Percentiles rank a stretch among this genome's conserved stretches.
Conservation (phyloP, 1,140 invertebrate species). For the Maconellicoccus hirsutus region DNA sequence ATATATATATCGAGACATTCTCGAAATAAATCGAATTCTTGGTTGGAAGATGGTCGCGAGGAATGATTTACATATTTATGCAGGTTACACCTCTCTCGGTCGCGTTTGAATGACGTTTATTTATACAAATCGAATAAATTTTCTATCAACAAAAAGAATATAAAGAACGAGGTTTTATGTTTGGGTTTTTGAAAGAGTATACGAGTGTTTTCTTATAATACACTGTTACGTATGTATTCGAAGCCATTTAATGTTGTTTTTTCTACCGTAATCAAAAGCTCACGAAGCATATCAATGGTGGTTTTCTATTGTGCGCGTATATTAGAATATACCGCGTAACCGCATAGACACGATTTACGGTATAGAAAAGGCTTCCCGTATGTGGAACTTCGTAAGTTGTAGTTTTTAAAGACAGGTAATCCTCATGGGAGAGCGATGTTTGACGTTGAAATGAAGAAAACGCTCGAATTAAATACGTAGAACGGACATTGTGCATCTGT, state of each 20-base stretch:
- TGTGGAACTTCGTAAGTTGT: not conserved
- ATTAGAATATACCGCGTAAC: not conserved
- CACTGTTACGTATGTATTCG: too few relatives aligned
- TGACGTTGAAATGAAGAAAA: not conserved
- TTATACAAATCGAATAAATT: too few relatives aligned
- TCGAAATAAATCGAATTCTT: too few relatives aligned
- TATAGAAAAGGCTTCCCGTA: not conserved
- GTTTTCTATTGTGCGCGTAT: not conserved
- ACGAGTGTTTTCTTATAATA: too few relatives aligned
- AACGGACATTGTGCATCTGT: not conserved
- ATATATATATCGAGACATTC: too few relatives aligned
- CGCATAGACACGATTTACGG: not conserved
- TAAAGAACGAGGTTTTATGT: too few relatives aligned
- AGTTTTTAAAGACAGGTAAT: not conserved
- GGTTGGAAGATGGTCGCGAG: too few relatives aligned
- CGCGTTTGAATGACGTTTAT: too few relatives aligned
- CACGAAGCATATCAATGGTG: not conserved
- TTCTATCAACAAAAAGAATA: too few relatives aligned
- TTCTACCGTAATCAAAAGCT: conserved; percentile 16
- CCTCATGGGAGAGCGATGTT: not conserved
- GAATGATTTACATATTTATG: too few relatives aligned
- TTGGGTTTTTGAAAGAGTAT: too few relatives aligned
- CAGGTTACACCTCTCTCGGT: too few relatives aligned
- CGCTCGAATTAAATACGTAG: not conserved
- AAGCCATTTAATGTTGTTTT: conserved; percentile 16